These are phyloP conservation scores for Drymonia ruficornis DNA, from an alignment of 2,888 invertebrate genomes.

Conservation along the genomic window DNA sequence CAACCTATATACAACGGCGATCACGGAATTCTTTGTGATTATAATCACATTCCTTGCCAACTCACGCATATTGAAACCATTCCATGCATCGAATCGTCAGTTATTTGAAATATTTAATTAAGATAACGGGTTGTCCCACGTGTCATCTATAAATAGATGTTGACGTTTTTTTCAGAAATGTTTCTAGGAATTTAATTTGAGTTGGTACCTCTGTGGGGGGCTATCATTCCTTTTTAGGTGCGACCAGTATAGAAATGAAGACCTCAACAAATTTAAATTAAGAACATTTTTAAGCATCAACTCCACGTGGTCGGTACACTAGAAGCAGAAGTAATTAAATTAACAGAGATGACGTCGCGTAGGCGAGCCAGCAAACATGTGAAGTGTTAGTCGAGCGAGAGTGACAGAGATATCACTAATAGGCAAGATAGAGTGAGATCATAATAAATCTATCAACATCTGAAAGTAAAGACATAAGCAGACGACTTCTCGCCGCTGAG, in stretches of 20 bases:
- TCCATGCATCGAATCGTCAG: conserved; percentile 20
- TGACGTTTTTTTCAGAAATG: conserved; percentile 16
- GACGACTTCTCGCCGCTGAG: conserved; percentile 67
- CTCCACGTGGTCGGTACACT: conserved; percentile 46
- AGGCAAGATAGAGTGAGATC: conserved; percentile 61
- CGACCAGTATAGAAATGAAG: background rate
- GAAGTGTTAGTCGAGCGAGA: conserved; percentile 52
- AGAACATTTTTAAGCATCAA: conserved; percentile 34
- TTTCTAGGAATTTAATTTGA: conserved; percentile 24
- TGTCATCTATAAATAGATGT: conserved; percentile 24
- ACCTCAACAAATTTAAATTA: conserved; percentile 17
- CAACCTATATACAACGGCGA: conserved; percentile 37
- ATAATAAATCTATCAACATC: conserved; percentile 57
- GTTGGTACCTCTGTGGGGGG: conserved; percentile 27
- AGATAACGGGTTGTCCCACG: conserved; percentile 25
- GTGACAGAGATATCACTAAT: conserved; percentile 55
- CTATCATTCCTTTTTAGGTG: conserved; percentile 7
- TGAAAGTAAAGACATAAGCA: conserved; percentile 53
- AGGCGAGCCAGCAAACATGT: conserved; percentile 58
- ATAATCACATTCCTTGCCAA: conserved; percentile 17
- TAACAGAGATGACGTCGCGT: conserved; percentile 71
- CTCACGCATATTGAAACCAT: conserved; percentile 19
- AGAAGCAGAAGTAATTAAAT: conserved; percentile 67
- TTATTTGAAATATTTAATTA: conserved; percentile 29
- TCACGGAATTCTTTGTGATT: conserved; percentile 32